Evolutionary conservation across 2,113 vertebrate genomes (phyloP).

Genomic region (Dromiciops gliroides): DNA sequence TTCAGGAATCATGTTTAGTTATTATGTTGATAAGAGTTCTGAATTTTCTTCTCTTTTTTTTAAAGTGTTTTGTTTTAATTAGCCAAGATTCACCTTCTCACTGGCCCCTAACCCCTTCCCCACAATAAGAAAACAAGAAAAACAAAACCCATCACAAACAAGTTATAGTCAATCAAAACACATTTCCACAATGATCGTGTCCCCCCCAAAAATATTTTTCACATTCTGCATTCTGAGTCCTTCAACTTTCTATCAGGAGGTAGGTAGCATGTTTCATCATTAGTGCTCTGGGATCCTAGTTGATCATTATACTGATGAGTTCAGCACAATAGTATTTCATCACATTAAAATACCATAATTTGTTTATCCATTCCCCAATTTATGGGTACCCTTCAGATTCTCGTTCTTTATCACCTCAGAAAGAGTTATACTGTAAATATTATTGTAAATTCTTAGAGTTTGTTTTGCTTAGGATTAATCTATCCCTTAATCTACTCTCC

Average conservation of each 20-base stretch:
- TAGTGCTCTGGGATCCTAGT: neutral
- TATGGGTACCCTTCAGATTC: neutral
- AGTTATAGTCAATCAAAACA: neutral
- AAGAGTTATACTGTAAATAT: neutral
- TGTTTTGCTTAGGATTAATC: neutral
- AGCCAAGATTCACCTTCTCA: neutral
- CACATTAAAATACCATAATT: neutral
- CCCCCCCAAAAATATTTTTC: neutral
- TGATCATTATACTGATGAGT: neutral
- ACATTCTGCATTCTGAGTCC: neutral
- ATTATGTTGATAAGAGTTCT: neutral
- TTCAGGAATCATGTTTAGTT: neutral
- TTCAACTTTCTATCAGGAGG: neutral
- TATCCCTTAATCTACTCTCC: neutral
- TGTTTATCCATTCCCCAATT: neutral
- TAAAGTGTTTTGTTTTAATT: neutral
- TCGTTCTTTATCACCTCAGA: neutral
- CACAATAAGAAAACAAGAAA: neutral
- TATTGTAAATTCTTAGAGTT: neutral
- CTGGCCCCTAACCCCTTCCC: neutral
- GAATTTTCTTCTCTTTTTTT: neutral
- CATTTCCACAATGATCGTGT: neutral
- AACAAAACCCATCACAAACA: neutral
- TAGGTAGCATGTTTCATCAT: neutral
- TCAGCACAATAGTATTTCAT: neutral